A percentile compares a stretch with the other conserved stretches of the same genome.
Conservation (phyloP, 2,797 vertebrate species). For the Crax fasciolata region DNA sequence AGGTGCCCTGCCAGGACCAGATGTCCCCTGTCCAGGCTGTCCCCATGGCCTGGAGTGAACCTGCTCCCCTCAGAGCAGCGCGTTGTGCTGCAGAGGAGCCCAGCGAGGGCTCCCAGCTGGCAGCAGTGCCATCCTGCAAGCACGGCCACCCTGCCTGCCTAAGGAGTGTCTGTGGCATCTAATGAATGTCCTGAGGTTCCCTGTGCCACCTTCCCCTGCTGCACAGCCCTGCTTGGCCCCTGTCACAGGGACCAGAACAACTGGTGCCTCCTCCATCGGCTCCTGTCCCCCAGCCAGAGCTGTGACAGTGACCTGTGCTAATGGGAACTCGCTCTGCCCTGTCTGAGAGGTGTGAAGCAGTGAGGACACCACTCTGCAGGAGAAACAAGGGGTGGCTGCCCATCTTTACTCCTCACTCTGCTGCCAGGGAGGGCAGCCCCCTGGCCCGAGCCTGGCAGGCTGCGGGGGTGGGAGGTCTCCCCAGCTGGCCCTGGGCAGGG, state of each 20-base stretch:
- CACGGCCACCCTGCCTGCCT: neutral
- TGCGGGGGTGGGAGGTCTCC: neutral
- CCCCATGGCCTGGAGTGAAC: neutral
- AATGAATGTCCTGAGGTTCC: neutral
- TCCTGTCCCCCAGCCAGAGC: neutral
- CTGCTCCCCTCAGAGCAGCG: fast-evolving
- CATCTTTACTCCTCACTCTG: neutral
- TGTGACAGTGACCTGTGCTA: neutral
- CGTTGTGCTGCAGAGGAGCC: fast-evolving
- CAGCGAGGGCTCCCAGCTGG: neutral
- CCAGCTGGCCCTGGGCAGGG: neutral
- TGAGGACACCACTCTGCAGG: neutral
- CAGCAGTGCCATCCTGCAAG: neutral
- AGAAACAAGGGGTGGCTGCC: neutral
- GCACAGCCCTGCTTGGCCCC: neutral
- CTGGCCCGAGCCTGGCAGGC: neutral
- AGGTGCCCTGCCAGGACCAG: neutral
- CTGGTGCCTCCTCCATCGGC: neutral
- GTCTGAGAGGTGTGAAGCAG: neutral
- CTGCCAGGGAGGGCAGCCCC: neutral
- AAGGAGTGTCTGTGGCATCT: neutral
- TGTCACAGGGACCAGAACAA: neutral
- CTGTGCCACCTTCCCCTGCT: neutral
- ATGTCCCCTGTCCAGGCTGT: neutral
- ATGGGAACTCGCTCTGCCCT: neutral